A percentile compares a stretch with the other conserved stretches of the same genome.
Evolutionary conservation across 92 coral and sea anemone species (phyloP).

Genomic region (Chrysogorgia sp.): DNA sequence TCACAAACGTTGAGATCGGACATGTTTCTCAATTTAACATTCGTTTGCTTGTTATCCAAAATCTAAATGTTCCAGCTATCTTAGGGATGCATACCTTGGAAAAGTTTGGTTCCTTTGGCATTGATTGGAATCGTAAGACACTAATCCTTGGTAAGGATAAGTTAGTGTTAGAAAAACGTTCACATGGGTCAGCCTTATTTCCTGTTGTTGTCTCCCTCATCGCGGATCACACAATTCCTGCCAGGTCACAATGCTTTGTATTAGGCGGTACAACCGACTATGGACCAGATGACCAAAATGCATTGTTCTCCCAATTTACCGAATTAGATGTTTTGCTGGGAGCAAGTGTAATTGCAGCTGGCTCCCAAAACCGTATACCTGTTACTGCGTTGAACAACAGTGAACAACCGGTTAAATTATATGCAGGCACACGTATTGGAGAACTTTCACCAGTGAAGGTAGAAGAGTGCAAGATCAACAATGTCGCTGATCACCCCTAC

Average conservation of each 20-base stretch:
- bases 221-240: too few species aligned
- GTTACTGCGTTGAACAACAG: conserved; percentile 41
- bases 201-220: not conserved
- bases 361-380: not conserved
- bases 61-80: conserved; percentile 35
- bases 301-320: conserved; percentile 10
- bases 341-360: not conserved
- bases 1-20: conserved; percentile 42
- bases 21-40: conserved; percentile 45
- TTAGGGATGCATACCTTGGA: conserved; percentile 33
- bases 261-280: not conserved
- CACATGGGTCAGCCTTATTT: conserved; percentile 25
- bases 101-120: conserved; percentile 45
- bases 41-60: conserved; percentile 43
- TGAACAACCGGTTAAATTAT: conserved; percentile 47
- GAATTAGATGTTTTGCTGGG: conserved; percentile 23
- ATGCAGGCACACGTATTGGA: conserved; percentile 51
- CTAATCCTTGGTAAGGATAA: conserved; percentile 8
- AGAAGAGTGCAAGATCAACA: conserved; percentile 43
- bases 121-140: conserved; percentile 1
- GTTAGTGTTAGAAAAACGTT: not conserved
- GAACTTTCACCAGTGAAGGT: conserved; percentile 52
- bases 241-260: too few species aligned
- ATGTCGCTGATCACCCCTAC: conserved; percentile 20
- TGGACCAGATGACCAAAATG: conserved; percentile 25